phyloP scores from a whole-genome alignment of 2,113 vertebrate genomes.

The Anolis sagrei region DNA sequence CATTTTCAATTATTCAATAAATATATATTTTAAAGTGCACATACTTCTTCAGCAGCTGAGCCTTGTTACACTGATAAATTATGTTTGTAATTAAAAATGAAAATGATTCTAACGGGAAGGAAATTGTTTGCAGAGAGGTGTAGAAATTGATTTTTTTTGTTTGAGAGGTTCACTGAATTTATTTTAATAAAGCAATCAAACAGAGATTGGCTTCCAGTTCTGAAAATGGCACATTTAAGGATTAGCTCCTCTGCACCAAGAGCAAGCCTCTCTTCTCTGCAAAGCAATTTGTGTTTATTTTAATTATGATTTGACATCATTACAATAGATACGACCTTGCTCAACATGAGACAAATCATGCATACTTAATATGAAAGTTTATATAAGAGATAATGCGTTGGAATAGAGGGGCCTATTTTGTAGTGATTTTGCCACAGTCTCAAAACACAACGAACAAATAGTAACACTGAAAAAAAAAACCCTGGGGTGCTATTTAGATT shows the following conservation, averaged over 20 bases:
- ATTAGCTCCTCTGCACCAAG: slow-evolving; percentile 51
- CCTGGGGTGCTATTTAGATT: not conserved
- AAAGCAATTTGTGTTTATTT: slow-evolving; percentile 53
- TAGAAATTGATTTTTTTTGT: slow-evolving; percentile 58
- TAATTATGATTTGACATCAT: slow-evolving; percentile 62
- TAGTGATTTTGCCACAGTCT: not conserved
- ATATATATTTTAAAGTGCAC: slow-evolving; percentile 55
- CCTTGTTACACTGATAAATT: slow-evolving; percentile 50
- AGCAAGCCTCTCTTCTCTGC: slow-evolving; percentile 23
- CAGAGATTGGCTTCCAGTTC: slow-evolving; percentile 36
- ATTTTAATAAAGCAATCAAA: slow-evolving; percentile 64
- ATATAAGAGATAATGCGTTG: slow-evolving; percentile 53
- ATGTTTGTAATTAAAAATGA: slow-evolving; percentile 66
- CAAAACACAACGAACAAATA: not conserved
- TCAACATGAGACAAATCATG: slow-evolving; percentile 41
- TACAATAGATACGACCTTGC: slow-evolving; percentile 60
- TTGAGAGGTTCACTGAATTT: slow-evolving; percentile 42
- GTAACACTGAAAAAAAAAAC: not conserved
- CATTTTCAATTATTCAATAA: slow-evolving; percentile 64
- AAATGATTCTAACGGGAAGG: slow-evolving; percentile 55
- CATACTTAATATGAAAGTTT: slow-evolving; percentile 50
- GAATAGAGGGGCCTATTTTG: slow-evolving; percentile 67
- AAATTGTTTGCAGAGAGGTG: slow-evolving; percentile 62
- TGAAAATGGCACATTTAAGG: slow-evolving; percentile 53
- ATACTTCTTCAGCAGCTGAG: slow-evolving; percentile 31